Evolutionary conservation across 1,140 invertebrate genomes (phyloP).

Genomic region (Microplitis demolitor): DNA sequence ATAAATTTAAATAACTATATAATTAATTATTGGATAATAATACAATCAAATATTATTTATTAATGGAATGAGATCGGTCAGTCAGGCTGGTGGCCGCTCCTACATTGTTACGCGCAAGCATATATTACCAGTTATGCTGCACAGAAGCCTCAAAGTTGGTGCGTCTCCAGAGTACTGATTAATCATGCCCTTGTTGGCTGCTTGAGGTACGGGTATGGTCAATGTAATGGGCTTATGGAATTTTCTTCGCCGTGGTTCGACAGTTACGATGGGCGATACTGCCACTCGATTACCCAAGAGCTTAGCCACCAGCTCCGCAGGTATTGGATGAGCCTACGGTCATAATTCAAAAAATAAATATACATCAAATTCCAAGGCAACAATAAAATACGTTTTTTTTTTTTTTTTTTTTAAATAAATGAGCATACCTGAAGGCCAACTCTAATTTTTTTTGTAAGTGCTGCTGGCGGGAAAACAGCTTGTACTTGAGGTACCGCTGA

Average conservation of each 20-base stretch:
- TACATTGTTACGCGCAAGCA: slow-evolving; percentile 54
- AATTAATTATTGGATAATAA: neutral
- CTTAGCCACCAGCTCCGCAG: slow-evolving; percentile 80
- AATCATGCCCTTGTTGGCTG: slow-evolving; percentile 85
- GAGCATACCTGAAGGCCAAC: slow-evolving; percentile 86
- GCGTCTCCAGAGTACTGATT: slow-evolving; percentile 84
- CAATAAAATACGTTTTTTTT: neutral
- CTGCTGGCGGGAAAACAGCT: slow-evolving; percentile 91
- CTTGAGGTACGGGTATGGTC: slow-evolving; percentile 91
- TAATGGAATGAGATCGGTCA: slow-evolving; percentile 51
- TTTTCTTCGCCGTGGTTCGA: slow-evolving; percentile 91
- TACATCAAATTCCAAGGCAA: neutral
- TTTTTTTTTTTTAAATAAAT: slow-evolving; percentile 7
- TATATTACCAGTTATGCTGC: slow-evolving; percentile 88
- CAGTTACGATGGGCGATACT: slow-evolving; percentile 94
- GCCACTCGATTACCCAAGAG: slow-evolving; percentile 90
- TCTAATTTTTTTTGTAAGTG: slow-evolving; percentile 93
- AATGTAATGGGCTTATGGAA: slow-evolving; percentile 97
- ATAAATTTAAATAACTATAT: neutral
- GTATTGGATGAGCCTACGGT: slow-evolving; percentile 86
- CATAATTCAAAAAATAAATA: slow-evolving; percentile 12
- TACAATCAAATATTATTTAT: neutral
- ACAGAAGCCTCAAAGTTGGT: slow-evolving; percentile 82
- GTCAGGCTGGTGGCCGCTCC: slow-evolving; percentile 49
- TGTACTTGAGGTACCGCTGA: slow-evolving; percentile 95